Evolutionary conservation across 2,113 vertebrate species (phyloP), one percentile per base, ranked within the genome.

Genomic region (Hiodon alosoides): DNA sequence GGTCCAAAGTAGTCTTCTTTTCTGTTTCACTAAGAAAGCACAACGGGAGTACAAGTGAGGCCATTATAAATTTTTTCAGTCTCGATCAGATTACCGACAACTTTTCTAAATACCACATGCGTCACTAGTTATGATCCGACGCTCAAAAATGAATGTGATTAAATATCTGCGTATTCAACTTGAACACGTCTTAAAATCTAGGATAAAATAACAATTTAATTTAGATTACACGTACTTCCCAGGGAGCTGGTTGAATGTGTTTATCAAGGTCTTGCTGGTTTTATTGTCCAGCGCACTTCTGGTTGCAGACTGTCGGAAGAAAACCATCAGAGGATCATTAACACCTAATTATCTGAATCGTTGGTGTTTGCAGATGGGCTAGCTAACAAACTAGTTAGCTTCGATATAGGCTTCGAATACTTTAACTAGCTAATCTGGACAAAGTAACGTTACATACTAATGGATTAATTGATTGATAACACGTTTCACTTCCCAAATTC

Each of bases 1-100:
- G 96, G 84, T 99, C 97, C 66, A 99, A 90, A 0, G 96, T 97
- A 67, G 92, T 93, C 73, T 98, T 98, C 89, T 98, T 99, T 77
- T 99, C 97, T 67, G 94, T 90, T 88, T 99, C 97, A 91, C 97
- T 99, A 89, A 16, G 74, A 85, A 74, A 87, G 86, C 87, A 52
- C 59, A 80, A 86, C 71, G 72, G 62, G 78, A 46, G 7, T 31
- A 16, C 54, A 68, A 76, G 10, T 46, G 11, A 31, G 31, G 31
- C 31, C 31, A 31, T 31, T 31, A 31, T 31, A 14, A 48, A 5
- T 13, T 8, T 16, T 7, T 46, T 17, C 4, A 17, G 8, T 54
- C 17, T 17, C 7, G 69, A 31, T 55, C 17, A 54, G 51, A 11
- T 54, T 9, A 55, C 6, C 3, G 31, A 55, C 53, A 53, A 59